Conservation (phyloP, 2,888 invertebrate genomes). For the Camponotus fellah region DNA sequence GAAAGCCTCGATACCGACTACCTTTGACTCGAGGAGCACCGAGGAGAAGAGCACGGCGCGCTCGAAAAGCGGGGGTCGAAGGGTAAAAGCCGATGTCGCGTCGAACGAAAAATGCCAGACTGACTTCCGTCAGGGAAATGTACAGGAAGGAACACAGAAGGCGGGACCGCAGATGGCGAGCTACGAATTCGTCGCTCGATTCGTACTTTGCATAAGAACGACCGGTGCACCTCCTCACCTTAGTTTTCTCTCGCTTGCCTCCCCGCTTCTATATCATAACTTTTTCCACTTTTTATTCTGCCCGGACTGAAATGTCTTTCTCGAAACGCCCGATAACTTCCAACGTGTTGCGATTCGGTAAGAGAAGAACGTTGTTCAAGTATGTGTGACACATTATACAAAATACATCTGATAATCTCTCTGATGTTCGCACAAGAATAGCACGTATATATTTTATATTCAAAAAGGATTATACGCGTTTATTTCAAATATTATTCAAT, state of each 20-base stretch:
- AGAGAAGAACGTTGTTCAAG: not conserved
- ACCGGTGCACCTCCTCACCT: constrained; percentile 54
- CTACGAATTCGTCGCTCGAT: constrained; percentile 40
- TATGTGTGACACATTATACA: constrained; percentile 3
- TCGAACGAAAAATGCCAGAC: constrained; percentile 40
- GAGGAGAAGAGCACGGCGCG: constrained; percentile 21
- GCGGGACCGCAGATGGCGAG: constrained; percentile 48
- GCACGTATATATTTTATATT: not conserved
- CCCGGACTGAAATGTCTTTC: constrained; percentile 19
- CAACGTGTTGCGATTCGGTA: constrained; percentile 25
- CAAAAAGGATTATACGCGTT: not conserved
- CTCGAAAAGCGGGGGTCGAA: constrained; percentile 32
- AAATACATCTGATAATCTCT: constrained; percentile 9
- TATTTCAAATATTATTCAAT: not conserved
- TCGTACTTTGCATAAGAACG: constrained; percentile 54
- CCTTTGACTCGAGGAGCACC: constrained; percentile 39
- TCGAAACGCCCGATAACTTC: constrained; percentile 35
- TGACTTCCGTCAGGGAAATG: constrained; percentile 47
- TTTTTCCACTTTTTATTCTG: constrained; percentile 20
- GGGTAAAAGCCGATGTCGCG: constrained; percentile 42
- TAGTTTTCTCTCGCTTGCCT: constrained; percentile 1
- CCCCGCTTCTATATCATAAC: constrained; percentile 7
- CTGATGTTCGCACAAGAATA: not conserved
- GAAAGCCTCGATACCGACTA: constrained; percentile 33
- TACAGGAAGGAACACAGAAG: constrained; percentile 34